Evolutionary conservation across 37 sponge, comb jelly and placozoan genomes (phyloP).

Genomic region (Halisarca cf. caerulea): DNA sequence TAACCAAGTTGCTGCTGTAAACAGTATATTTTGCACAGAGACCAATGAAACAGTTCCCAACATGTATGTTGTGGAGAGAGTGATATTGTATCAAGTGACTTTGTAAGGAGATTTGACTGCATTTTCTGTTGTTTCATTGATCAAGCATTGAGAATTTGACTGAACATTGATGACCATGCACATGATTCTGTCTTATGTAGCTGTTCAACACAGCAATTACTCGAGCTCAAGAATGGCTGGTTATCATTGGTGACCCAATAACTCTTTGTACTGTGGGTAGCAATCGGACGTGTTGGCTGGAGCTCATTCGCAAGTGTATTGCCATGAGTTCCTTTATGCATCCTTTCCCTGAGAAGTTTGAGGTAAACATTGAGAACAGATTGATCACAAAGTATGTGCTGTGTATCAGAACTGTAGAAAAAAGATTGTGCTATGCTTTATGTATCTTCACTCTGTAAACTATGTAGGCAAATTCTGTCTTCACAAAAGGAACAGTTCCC

Average conservation of each 20-base stretch:
- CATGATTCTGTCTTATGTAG: constrained; percentile 37
- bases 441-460: background rate
- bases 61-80: too few species aligned
- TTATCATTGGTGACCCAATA: constrained; percentile 85
- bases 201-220: constrained; percentile 94
- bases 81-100: too few species aligned
- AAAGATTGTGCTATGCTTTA: background rate
- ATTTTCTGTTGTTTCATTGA: too few species aligned
- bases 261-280: constrained; percentile 88
- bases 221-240: constrained; percentile 79
- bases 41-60: too few species aligned
- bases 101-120: too few species aligned
- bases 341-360: constrained; percentile 49
- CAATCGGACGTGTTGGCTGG: constrained; percentile 87
- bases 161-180: too few species aligned
- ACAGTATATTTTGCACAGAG: too few species aligned
- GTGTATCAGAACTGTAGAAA: background rate
- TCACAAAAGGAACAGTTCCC: too few species aligned
- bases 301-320: constrained; percentile 68
- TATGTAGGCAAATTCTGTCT: background rate
- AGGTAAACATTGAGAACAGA: constrained; percentile 43
- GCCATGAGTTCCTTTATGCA: constrained; percentile 55
- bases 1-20: too few species aligned
- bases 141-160: too few species aligned
- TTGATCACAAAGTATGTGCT: constrained; percentile 15